Evolutionary conservation across 2,113 vertebrate genomes (phyloP).

Genomic region (Carassius gibelio): DNA sequence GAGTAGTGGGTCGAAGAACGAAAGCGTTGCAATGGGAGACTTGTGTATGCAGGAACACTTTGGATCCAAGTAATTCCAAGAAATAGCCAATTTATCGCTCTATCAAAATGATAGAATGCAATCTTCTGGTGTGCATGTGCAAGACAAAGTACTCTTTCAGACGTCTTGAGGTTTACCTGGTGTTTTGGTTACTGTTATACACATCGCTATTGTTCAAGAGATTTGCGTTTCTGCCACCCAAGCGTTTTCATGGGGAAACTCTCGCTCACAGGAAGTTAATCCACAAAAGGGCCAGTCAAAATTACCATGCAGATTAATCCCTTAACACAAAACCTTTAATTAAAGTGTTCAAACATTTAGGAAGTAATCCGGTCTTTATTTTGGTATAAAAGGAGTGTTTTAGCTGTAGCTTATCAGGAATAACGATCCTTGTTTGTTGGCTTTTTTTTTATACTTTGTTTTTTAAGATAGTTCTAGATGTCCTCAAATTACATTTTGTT

Average conservation of each 20-base stretch:
- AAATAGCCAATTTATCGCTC: slow-evolving; percentile 5
- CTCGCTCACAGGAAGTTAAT: slow-evolving; percentile 46
- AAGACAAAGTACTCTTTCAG: not conserved
- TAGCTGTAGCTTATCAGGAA: slow-evolving; percentile 29
- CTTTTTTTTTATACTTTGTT: slow-evolving; percentile 6
- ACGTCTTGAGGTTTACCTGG: not conserved
- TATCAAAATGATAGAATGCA: not conserved
- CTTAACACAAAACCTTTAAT: slow-evolving; percentile 54
- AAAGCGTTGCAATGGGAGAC: slow-evolving; percentile 40
- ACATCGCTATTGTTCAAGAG: not conserved
- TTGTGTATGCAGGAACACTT: slow-evolving; percentile 3
- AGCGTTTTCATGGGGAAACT: slow-evolving; percentile 44
- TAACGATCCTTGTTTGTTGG: not conserved
- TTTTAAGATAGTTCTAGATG: not conserved
- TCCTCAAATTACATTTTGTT: slow-evolving; percentile 14
- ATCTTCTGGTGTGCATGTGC: not conserved
- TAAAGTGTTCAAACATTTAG: slow-evolving; percentile 49
- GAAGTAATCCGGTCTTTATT: slow-evolving; percentile 51
- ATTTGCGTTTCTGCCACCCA: slow-evolving; percentile 3
- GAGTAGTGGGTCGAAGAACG: slow-evolving; percentile 43
- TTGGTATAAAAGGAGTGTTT: slow-evolving; percentile 37
- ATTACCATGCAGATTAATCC: slow-evolving; percentile 47
- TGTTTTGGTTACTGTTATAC: slow-evolving; percentile 14
- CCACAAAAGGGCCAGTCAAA: slow-evolving; percentile 50
- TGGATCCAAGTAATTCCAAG: not conserved